A percentile compares a stretch with the other conserved stretches of the same genome.
phyloP scores from a whole-genome alignment of 2,888 invertebrate genomes.

The Boloria selene region DNA sequence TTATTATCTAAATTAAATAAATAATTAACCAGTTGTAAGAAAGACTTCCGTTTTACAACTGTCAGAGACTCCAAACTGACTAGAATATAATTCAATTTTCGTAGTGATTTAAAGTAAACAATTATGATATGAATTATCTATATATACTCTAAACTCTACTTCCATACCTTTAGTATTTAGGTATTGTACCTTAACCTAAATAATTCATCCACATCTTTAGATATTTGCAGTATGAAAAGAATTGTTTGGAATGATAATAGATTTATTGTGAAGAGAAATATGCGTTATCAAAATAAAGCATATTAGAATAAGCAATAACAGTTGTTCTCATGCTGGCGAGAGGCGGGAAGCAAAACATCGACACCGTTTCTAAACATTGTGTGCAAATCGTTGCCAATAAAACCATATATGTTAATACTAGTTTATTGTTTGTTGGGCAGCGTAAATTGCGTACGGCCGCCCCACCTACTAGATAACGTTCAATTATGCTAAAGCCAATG shows the following conservation, averaged over 20 bases:
- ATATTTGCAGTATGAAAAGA: no score
- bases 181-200: no score
- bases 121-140: no score
- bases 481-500: constrained; percentile 20
- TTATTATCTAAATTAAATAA: no score
- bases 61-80: no score
- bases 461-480: constrained; percentile 41
- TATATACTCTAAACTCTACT: no score
- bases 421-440: constrained; percentile 49
- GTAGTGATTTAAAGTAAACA: no score
- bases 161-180: no score
- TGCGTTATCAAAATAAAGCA: constrained; percentile 46
- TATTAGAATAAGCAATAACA: constrained; percentile 51
- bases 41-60: no score
- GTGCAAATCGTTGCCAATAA: constrained; percentile 70
- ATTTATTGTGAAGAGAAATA: constrained; percentile 5
- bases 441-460: constrained; percentile 46
- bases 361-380: constrained; percentile 70
- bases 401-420: constrained; percentile 56
- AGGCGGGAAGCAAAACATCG: constrained; percentile 63
- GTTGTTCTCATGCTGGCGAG: constrained; percentile 55
- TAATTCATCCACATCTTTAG: no score
- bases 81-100: no score
- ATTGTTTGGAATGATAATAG: background rate
- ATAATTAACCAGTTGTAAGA: no score